Evolutionary conservation across 2,797 vertebrate species (phyloP).

Genomic region (Paguma larvata): DNA sequence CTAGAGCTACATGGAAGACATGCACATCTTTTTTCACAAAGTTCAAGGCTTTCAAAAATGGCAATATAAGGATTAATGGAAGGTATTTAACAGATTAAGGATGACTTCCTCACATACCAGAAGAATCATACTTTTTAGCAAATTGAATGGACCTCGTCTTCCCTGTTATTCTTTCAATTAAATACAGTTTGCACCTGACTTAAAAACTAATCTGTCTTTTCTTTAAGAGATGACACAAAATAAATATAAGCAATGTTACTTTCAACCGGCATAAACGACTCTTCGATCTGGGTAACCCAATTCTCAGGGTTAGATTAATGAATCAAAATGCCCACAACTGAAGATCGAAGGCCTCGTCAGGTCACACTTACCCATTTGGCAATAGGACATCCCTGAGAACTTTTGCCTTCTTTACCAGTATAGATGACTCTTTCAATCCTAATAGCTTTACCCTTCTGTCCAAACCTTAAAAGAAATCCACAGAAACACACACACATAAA

Average conservation of each 20-base stretch:
- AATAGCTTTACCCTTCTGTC: conserved; percentile 95
- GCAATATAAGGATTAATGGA: neutral
- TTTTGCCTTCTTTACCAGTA: conserved; percentile 99
- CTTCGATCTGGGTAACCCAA: neutral
- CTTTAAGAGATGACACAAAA: neutral
- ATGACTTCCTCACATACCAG: neutral
- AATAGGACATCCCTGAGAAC: conserved; percentile 98
- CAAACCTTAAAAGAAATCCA: conserved; percentile 92
- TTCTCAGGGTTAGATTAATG: neutral
- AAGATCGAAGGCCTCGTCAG: conserved; percentile 9
- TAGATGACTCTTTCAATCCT: conserved; percentile 98
- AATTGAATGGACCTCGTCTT: neutral
- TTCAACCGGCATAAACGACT: neutral
- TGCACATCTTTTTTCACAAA: neutral
- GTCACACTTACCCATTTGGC: conserved; percentile 97
- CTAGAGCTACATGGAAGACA: neutral
- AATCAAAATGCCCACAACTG: neutral
- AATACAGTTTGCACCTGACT: neutral
- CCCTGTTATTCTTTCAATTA: neutral
- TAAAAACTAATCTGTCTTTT: neutral
- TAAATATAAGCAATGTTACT: neutral
- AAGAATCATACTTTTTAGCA: conserved; percentile 8
- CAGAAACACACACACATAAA: conserved; percentile 79
- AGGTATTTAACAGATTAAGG: neutral
- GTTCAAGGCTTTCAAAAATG: conserved; percentile 11